Evolutionary conservation across 2,797 vertebrate species (phyloP).

Genomic region (Peromyscus nudipes): DNA sequence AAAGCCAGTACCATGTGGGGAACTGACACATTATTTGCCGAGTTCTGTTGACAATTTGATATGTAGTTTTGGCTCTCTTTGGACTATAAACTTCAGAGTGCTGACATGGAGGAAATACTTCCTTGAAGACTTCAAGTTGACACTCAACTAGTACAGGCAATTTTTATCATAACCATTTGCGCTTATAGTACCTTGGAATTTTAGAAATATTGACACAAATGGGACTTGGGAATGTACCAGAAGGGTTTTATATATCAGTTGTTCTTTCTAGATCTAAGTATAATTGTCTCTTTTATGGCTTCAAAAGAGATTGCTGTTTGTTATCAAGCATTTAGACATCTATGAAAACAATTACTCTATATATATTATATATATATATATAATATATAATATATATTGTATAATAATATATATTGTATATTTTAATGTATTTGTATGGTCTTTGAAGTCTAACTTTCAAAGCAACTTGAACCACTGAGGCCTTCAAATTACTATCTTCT

Average conservation of each 20-base stretch:
- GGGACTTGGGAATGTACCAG: slow-evolving; percentile 33
- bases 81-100: neutral
- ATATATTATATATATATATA: no score
- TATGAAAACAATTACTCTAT: slow-evolving; percentile 1
- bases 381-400: no score
- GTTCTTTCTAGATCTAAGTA: slow-evolving; percentile 34
- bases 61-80: neutral
- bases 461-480: slow-evolving; percentile 37
- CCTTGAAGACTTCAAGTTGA: neutral
- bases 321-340: slow-evolving; percentile 28
- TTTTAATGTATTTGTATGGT: slow-evolving; percentile 28
- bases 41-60: neutral
- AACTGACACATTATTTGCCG: neutral
- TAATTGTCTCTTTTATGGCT: slow-evolving; percentile 44
- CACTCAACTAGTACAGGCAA: neutral
- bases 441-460: slow-evolving; percentile 52
- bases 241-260: slow-evolving; percentile 15
- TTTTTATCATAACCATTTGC: neutral
- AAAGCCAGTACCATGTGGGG: neutral
- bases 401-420: no score
- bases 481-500: slow-evolving; percentile 52
- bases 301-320: slow-evolving; percentile 14
- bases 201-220: neutral
- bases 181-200: neutral
- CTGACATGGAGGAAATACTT: neutral